A percentile compares a stretch with the other conserved stretches of the same genome.
phyloP scores from a whole-genome alignment of 2,888 invertebrate species.

The Magallana nippona region DNA sequence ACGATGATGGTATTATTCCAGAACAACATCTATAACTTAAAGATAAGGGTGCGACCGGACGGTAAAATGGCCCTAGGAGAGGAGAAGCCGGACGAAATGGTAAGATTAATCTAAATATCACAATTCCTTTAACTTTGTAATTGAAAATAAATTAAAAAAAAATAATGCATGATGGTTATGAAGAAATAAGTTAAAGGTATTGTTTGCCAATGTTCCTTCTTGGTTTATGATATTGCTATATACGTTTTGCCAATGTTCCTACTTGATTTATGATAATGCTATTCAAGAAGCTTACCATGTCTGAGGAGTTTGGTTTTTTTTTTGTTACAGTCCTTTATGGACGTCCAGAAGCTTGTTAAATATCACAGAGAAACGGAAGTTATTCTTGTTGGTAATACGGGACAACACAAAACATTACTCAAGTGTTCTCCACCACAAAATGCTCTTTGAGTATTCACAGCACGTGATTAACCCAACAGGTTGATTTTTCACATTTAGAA shows the following conservation, averaged over 20 bases:
- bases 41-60: constrained; percentile 61
- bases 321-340: constrained; percentile 62
- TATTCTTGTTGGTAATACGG: constrained; percentile 54
- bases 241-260: too few relatives aligned
- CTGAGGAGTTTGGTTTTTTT: too few relatives aligned
- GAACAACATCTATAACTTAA: constrained; percentile 63
- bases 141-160: too few relatives aligned
- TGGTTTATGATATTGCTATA: too few relatives aligned
- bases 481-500: too few relatives aligned
- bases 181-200: too few relatives aligned
- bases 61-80: constrained; percentile 65
- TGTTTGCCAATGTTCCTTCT: too few relatives aligned
- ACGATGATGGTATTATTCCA: constrained; percentile 65
- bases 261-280: too few relatives aligned
- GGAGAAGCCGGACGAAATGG: constrained; percentile 68
- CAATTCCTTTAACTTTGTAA: too few relatives aligned
- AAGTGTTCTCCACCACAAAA: constrained; percentile 14
- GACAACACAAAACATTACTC: constrained; percentile 43
- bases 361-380: constrained; percentile 63
- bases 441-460: neutral
- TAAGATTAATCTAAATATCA: constrained; percentile 34
- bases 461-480: neutral
- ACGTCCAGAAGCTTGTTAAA: constrained; percentile 57
- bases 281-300: too few relatives aligned
- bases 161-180: too few relatives aligned